Evolutionary conservation across 2,797 vertebrate genomes (phyloP), one percentile per base, ranked within the genome.

Genomic region (Coregonus ussuriensis): DNA sequence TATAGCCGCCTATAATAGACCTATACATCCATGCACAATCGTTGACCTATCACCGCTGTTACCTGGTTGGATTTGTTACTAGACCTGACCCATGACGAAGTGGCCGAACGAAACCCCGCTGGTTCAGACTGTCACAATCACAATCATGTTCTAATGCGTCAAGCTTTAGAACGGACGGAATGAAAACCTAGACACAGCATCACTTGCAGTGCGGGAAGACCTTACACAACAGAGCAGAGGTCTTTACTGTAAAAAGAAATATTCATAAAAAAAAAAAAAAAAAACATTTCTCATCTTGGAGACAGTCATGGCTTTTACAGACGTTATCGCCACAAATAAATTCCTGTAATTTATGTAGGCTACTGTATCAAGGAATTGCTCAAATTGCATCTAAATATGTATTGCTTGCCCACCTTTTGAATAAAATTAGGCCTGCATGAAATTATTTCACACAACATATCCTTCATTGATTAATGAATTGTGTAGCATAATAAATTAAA

Each of bases 171-270:
- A 93, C 71, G 78, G 70, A 86, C 54, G 76, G 79, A 84, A 75
- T 79, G 72, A 84, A 73, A 73, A 72, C 18, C 68, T 63, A 66
- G 81, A 79, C 77, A 91, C 91, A 94, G 93, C 92, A 93, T 92
- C 93, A 84, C 93, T 91, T 79, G 81, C 88, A 89, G 93, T 91
- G 89, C 81, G 82, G 93, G 93, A 93, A 91, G 93, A 93, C 93
- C 88, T 82, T 87, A 71, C 88, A 89, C 92, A 92, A 74, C 56
- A n/a, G 56, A 25, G 78, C 79, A 25, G 16, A 11, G 29, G 31
- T 4, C 25, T 11, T 31, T 6, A 31, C 11, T 33, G 13, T 67
- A 25, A 67, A 67, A 14, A 62, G 5, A 2, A 13, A 33, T 67
- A 9, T 66, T 66, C 3, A 1, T 25, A 15, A 67, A 25, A 25